Percentiles rank a stretch among this genome's conserved stretches.
Evolutionary conservation across 2,797 vertebrate species (phyloP).

Genomic region (Atherinosoma microstoma): DNA sequence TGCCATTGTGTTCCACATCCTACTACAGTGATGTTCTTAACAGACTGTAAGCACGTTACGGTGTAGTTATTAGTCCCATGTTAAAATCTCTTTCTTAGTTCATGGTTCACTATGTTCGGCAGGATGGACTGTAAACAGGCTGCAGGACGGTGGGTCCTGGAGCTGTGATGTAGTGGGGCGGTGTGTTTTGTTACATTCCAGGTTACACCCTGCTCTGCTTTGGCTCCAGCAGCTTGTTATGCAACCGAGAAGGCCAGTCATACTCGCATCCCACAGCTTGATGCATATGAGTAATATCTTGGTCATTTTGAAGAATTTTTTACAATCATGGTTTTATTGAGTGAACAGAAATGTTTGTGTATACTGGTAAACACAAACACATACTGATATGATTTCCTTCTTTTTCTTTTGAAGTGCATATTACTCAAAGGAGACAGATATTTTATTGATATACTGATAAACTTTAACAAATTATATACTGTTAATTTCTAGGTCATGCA

Average conservation of each 20-base stretch:
- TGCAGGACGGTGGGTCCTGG: constrained; percentile 29
- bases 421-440: not conserved
- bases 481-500: not conserved
- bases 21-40: constrained; percentile 21
- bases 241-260: constrained; percentile 45
- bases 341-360: not conserved
- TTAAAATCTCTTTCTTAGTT: constrained; percentile 38
- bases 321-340: not conserved
- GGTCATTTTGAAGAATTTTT: not conserved
- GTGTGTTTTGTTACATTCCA: constrained; percentile 75
- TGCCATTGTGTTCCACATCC: constrained; percentile 47
- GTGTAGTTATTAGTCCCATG: constrained; percentile 41
- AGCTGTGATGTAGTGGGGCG: constrained; percentile 31
- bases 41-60: constrained; percentile 13
- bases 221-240: constrained; percentile 62
- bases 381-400: not conserved
- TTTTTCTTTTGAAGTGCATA: not conserved
- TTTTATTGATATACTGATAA: not conserved
- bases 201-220: constrained; percentile 80
- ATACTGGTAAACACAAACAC: not conserved
- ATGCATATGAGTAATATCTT: constrained; percentile 19
- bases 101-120: constrained; percentile 24
- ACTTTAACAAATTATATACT: not conserved
- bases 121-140: constrained; percentile 40
- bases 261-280: constrained; percentile 6